Conservation (phyloP, 2,888 invertebrate genomes). For the Pristionchus exspectatus region DNA sequence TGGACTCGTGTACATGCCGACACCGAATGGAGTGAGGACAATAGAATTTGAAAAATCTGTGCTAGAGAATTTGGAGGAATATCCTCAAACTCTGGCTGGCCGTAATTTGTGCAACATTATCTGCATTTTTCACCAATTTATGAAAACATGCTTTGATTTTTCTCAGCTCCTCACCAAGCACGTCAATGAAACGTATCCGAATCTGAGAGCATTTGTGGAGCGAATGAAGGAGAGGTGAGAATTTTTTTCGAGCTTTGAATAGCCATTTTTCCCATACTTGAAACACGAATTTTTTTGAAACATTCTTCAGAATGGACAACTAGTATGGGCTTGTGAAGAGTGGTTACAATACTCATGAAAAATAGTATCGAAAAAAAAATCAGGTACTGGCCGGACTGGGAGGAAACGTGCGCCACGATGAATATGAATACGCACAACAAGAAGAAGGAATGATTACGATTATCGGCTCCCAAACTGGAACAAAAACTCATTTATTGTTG, state of each 20-base stretch:
- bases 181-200: slow-evolving; percentile 18
- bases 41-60: background rate
- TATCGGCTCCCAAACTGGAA: no score
- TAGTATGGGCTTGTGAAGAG: no score
- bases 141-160: background rate
- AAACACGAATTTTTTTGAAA: background rate
- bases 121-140: background rate
- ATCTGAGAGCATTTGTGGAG: slow-evolving; percentile 30
- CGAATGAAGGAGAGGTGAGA: slow-evolving; percentile 35
- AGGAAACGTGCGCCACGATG: slow-evolving; percentile 14
- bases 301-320: no score
- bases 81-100: background rate
- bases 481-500: no score
- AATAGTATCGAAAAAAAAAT: background rate
- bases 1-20: background rate
- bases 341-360: background rate
- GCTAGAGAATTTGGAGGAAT: background rate
- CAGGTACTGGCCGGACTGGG: slow-evolving; percentile 21
- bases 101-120: background rate
- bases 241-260: background rate
- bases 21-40: background rate
- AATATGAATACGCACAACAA: slow-evolving; percentile 37
- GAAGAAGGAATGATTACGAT: background rate
- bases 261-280: background rate
- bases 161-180: slow-evolving; percentile 33